phyloP scores from a whole-genome alignment of 2,888 invertebrate genomes.

The Platycheirus albimanus region DNA sequence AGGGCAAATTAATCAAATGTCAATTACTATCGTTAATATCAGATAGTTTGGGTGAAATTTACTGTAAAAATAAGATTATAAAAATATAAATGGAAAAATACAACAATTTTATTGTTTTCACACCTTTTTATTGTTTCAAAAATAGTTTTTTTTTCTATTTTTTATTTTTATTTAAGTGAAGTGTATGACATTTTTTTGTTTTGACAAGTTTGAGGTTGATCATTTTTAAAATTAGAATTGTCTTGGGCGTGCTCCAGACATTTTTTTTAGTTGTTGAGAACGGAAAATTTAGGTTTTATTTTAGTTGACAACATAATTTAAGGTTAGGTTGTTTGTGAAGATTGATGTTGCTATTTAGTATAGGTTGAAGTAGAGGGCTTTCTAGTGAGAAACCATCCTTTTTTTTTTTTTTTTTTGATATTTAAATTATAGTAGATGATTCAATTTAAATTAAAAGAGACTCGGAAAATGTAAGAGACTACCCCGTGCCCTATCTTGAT shows the following conservation, averaged over 20 bases:
- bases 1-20: background rate
- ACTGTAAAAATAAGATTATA: no score
- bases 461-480: no score
- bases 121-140: conserved; percentile 10
- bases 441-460: no score
- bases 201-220: conserved; percentile 12
- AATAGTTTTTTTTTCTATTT: background rate
- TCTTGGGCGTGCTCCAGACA: background rate
- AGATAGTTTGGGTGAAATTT: background rate
- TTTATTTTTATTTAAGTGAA: background rate
- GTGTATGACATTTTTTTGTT: background rate
- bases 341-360: no score
- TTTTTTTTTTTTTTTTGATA: no score
- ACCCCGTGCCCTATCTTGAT: no score
- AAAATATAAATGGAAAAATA: no score
- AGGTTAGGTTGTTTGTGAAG: background rate
- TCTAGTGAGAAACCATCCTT: no score
- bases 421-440: no score
- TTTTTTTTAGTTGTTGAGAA: background rate
- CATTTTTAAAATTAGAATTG: conserved; percentile 17
- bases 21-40: background rate
- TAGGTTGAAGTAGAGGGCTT: no score
- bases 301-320: background rate
- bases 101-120: conserved; percentile 13
- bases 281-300: background rate